phyloP scores from a whole-genome alignment of 2,113 vertebrate species.

The Casuarius casuarius region DNA sequence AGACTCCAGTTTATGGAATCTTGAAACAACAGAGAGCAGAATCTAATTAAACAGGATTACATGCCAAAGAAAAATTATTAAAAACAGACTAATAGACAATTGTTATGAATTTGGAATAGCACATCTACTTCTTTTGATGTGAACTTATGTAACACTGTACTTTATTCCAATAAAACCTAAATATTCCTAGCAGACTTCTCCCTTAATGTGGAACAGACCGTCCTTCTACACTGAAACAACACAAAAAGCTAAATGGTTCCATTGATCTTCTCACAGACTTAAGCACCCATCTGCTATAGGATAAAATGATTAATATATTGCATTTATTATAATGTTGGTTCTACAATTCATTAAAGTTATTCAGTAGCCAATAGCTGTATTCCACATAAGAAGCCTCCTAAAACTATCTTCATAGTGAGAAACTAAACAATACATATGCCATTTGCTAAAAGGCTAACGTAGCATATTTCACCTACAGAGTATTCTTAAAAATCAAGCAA shows the following conservation, averaged over 20 bases:
- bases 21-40: slow-evolving; percentile 85
- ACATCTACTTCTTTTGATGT: slow-evolving; percentile 67
- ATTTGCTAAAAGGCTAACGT: not conserved
- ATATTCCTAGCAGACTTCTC: slow-evolving; percentile 56
- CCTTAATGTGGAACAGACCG: slow-evolving; percentile 63
- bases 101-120: slow-evolving; percentile 74
- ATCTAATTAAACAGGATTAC: slow-evolving; percentile 89
- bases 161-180: slow-evolving; percentile 64
- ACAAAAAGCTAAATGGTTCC: slow-evolving; percentile 60
- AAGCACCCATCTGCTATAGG: slow-evolving; percentile 61
- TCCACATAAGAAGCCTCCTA: not conserved
- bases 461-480: not conserved
- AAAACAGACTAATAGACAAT: slow-evolving; percentile 85
- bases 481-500: not conserved
- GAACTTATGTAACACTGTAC: slow-evolving; percentile 55
- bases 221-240: slow-evolving; percentile 60
- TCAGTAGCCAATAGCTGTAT: not conserved
- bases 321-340: not conserved
- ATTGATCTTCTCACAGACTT: slow-evolving; percentile 67
- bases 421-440: not conserved
- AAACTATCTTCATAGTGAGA: not conserved
- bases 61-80: slow-evolving; percentile 87
- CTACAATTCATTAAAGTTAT: not conserved
- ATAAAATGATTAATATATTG: slow-evolving; percentile 44
- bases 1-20: slow-evolving; percentile 85